These are phyloP conservation scores for Karalla daura DNA, from an alignment of 2,797 vertebrate genomes.

Conservation along the genomic window DNA sequence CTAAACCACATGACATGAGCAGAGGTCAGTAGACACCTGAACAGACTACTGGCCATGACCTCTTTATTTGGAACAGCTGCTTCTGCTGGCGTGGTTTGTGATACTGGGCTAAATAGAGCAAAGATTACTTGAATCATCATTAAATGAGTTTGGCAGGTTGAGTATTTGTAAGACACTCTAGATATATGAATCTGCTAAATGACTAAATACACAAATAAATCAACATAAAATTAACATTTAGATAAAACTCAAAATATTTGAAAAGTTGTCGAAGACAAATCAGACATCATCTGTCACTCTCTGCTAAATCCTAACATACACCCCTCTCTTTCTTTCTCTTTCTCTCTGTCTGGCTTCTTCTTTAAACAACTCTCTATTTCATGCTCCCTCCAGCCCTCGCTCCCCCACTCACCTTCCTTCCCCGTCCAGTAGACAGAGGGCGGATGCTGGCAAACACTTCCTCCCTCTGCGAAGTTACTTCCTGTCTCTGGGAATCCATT, in stretches of 20 bases:
- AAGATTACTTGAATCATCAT: not conserved
- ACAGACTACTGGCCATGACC: not conserved
- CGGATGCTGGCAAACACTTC: constrained; percentile 87
- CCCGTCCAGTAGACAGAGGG: constrained; percentile 82
- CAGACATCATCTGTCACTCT: constrained; percentile 13
- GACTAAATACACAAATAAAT: no score
- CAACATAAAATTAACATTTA: not conserved
- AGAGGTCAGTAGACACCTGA: not conserved
- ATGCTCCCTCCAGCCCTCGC: not conserved
- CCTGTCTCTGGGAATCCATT: constrained; percentile 83
- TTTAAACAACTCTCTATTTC: constrained; percentile 46
- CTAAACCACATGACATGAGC: not conserved
- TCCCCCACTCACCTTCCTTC: constrained; percentile 63
- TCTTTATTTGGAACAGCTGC: not conserved
- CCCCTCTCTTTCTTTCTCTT: no score
- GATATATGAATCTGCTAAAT: no score
- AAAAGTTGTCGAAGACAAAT: constrained; percentile 20
- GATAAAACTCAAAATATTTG: not conserved
- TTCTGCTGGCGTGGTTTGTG: not conserved
- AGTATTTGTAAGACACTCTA: no score
- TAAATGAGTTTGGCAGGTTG: no score
- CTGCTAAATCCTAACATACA: not conserved
- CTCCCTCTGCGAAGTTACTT: constrained; percentile 80
- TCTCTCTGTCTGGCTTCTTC: constrained; percentile 23
- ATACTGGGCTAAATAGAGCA: not conserved